Conservation (phyloP, 2,888 invertebrate species). For the Orgyia antiqua region DNA sequence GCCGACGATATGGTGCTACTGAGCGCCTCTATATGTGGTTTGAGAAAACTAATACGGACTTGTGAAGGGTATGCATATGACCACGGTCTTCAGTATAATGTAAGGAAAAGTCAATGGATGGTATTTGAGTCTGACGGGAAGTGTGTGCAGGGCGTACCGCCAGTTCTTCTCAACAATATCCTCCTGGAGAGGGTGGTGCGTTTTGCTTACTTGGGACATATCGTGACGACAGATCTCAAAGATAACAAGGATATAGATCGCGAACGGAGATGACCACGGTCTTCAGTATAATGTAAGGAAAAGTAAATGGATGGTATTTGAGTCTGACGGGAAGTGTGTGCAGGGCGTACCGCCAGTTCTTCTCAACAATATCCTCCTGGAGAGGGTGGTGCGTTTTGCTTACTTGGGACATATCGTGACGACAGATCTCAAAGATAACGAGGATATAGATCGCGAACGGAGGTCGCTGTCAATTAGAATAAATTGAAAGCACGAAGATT, state of each 20-base stretch:
- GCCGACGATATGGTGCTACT: neutral
- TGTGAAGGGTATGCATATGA: too few relatives aligned
- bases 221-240: too few relatives aligned
- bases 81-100: too few relatives aligned
- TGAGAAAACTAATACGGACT: neutral
- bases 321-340: neutral
- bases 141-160: too few relatives aligned
- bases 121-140: too few relatives aligned
- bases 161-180: too few relatives aligned
- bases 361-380: neutral
- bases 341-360: neutral
- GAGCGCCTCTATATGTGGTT: neutral
- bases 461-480: neutral
- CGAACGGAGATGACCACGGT: too few relatives aligned
- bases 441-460: neutral
- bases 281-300: slow-evolving; percentile 1
- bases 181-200: too few relatives aligned
- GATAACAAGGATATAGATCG: too few relatives aligned
- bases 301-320: slow-evolving; percentile 3
- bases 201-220: too few relatives aligned
- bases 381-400: neutral
- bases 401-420: neutral
- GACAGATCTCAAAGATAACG: neutral
- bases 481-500: neutral
- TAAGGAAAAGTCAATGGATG: too few relatives aligned